Conservation (phyloP, 2,797 vertebrate species). For the Phyllotis vaccarum region DNA sequence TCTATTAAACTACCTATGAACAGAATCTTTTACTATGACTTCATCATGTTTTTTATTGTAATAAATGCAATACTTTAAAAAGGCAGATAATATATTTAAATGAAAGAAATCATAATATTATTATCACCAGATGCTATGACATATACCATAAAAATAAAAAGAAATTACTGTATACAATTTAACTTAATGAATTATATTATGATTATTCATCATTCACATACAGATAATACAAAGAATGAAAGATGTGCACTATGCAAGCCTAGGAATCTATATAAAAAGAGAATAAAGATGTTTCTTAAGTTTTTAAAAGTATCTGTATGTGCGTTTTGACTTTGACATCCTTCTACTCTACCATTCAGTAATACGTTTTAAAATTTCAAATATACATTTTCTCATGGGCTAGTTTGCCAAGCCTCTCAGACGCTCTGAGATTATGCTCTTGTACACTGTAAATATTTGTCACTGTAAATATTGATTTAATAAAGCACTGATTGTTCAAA, state of each 20-base stretch:
- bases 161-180: neutral
- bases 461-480: too few species aligned
- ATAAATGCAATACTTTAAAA: neutral
- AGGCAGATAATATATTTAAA: slow-evolving; percentile 45
- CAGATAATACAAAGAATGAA: neutral
- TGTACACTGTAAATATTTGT: too few species aligned
- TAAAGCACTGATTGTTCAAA: too few species aligned
- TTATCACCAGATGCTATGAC: slow-evolving; percentile 11
- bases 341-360: neutral
- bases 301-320: neutral
- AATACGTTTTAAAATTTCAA: neutral
- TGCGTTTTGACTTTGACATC: neutral
- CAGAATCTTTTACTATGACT: neutral
- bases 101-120: neutral
- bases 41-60: slow-evolving; percentile 34
- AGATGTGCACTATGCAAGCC: neutral
- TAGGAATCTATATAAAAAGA: neutral
- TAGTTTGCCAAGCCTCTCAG: neutral
- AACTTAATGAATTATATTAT: slow-evolving; percentile 38
- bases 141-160: slow-evolving; percentile 15
- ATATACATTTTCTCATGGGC: neutral
- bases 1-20: neutral
- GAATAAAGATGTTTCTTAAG: neutral
- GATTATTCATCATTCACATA: neutral
- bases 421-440: too few species aligned